Base-by-base conservation (phyloP, 2,797 vertebrate species). In the Xiphorhynchus erythropygius region DNA sequence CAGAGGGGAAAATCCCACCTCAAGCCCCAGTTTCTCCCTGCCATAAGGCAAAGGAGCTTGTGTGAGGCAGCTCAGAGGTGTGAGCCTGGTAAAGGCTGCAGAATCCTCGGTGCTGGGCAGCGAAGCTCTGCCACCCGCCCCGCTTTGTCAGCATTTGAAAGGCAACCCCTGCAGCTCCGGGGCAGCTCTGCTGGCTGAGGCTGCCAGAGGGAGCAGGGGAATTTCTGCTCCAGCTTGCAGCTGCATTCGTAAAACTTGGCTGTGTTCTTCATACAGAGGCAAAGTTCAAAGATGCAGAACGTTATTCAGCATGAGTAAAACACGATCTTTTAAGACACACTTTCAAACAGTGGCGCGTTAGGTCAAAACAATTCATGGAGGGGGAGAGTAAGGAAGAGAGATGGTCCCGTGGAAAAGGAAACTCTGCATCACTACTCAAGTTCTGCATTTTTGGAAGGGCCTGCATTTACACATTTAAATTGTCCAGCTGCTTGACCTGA, bases 221-320 rank as follows among this genome's bases (percentile, higher is more conserved):
- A 95, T 96, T 91, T 79, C 75, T 78, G 93, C 71, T 85, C 57
- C 5, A 90, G 95, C 94, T 92, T 78, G 75, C 78, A 91, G 94
- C 78, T 89, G 94, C 77, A 73, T 95, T 80, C 82, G 93, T 56
- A 85, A 84, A 94, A 90, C 50, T 63, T 65, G 83, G 85, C 93
- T 94, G 74, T 81, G 86, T 75, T 97, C 89, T 96, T 94, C 88
- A 35, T 18, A 57, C 9, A 81, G 93, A 96, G 68, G 78, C 82
- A 86, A 78, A 93, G 96, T 97, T 97, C 95, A 95, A 93, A 97
- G 96, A 96, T 69, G 90, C 92, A 87, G 93, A 97, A 96, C 91
- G 79, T 96, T 93, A 96, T 90, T 97, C 93, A 93, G 91, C 79
- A 92, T 12, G 74, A 94, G 94, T 95, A 97, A 97, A 97, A 96